Evolutionary conservation across 2,888 invertebrate genomes (phyloP), one percentile per base, ranked within the genome.

Genomic region (Stenotaenia linearis): DNA sequence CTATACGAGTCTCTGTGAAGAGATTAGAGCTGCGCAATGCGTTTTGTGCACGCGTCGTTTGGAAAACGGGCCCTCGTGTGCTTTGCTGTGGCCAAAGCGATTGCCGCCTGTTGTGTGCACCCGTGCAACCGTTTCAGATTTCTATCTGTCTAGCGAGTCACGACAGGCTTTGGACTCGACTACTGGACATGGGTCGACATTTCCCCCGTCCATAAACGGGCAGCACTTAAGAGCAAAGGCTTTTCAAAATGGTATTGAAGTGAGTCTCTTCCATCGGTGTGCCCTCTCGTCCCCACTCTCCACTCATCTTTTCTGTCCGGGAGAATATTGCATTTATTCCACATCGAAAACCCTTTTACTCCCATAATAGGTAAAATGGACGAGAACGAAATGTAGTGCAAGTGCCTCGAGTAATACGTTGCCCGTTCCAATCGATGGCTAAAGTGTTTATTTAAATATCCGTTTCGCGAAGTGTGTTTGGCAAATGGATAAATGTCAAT

Each of bases 91-190:
- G 69, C 69, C 69, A 69, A 69, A 69, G 25, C 69, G 69, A 69
- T 69, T 69, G 69, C 69, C 69, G 69, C 69, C 69, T 69, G 69
- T 69, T 69, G 69, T 69, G 69, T 69, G 69, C 69, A 69, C 69
- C 69, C 69, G 69, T 69, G 69, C 69, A 69, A 25, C 69, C 69
- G 69, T 69, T 69, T 69, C 69, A 69, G 69, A 69, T 69, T 69
- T 69, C 69, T 69, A 69, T 69, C 69, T 69, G 69, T 69, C 69
- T 28, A 69, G 25, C 69, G 69, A 69, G 69, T 69, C 69, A 69
- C 69, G 69, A 69, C 69, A 69, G 69, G 69, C 69, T 69, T 69
- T 69, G 69, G 69, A 69, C 69, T 69, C 69, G 69, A 69, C 69
- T 23, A 23, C 69, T 69, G 69, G 69, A 69, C 69, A 69, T n/a